Percentiles rank a stretch among this genome's conserved stretches.
These are phyloP conservation scores for Conopomorpha cramerella DNA, from an alignment of 1,140 invertebrate genomes.

Conservation along the genomic window DNA sequence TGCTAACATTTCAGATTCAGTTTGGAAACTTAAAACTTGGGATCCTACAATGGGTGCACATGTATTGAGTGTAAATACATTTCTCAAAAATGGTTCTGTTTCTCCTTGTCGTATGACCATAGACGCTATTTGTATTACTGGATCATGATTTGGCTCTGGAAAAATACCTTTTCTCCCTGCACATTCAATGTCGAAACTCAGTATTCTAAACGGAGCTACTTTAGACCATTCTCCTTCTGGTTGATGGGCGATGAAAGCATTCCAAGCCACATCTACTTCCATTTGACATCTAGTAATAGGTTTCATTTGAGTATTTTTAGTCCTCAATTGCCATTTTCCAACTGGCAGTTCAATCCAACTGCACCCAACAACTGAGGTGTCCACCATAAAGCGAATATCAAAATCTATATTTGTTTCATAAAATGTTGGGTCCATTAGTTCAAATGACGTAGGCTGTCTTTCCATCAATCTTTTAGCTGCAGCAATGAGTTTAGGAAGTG, in stretches of 20 bases:
- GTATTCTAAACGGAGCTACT: slow-evolving; percentile 94
- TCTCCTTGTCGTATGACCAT: slow-evolving; percentile 94
- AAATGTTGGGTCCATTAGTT: slow-evolving; percentile 45
- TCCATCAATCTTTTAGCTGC: slow-evolving; percentile 84
- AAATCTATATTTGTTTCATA: slow-evolving; percentile 97
- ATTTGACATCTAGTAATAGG: slow-evolving; percentile 85
- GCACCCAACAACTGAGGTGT: slow-evolving; percentile 91
- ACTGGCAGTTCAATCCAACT: slow-evolving; percentile 95
- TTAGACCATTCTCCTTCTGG: slow-evolving; percentile 97
- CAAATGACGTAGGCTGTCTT: slow-evolving; percentile 63
- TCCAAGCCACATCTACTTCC: slow-evolving; percentile 92
- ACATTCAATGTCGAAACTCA: slow-evolving; percentile 99
- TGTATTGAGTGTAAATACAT: slow-evolving; percentile 94
- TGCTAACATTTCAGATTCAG: slow-evolving; percentile 76
- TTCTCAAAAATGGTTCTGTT: slow-evolving; percentile 86
- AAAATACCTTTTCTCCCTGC: slow-evolving; percentile 97
- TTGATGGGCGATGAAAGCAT: slow-evolving; percentile 85
- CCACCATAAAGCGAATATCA: slow-evolving; percentile 98
- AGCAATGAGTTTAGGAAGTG: slow-evolving; percentile 84
- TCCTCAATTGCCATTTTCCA: slow-evolving; percentile 75
- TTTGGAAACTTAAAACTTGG: slow-evolving; percentile 83
- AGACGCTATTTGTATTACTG: slow-evolving; percentile 99
- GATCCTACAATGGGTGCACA: slow-evolving; percentile 95
- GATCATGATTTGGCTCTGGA: slow-evolving; percentile 95
- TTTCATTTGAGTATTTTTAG: slow-evolving; percentile 37